Base-by-base conservation (phyloP, 2,797 vertebrate species). In the Gymnoscopelus microlampas region DNA sequence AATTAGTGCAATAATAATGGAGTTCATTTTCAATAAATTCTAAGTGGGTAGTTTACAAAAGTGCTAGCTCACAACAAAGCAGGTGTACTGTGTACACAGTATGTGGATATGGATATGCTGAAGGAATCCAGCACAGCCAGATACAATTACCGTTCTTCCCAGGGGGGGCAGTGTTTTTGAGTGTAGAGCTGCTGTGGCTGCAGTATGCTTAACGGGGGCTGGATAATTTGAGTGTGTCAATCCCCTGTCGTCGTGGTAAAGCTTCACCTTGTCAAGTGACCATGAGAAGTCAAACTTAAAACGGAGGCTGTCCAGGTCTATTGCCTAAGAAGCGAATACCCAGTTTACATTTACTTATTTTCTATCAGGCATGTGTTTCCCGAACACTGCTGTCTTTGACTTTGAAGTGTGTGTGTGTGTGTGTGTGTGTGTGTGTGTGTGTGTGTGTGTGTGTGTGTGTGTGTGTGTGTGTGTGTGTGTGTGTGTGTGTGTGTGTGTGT, bases 51-150 rank as follows among this genome's bases (percentile, higher is more conserved):
- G 77, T 70, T 76, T 84, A 86, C 80, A 55, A 84, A 70, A 12
- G 10, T 59, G 13, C 51, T 61, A 72, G 75, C 67, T 60, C 58
- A 35, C 26, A 63, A 59, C 70, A 78, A 76, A 65, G 32, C 9
- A 44, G 39, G 39, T 8, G 39, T 72, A 66, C 74, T 8, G 39
- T 8, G 39, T 72, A 66, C 74, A 76, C 74, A 74, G 78, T 75
- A 76, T 84, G 82, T 76, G 87, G 87, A 87, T 87, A 79, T 85
- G 85, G 85, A 60, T 32, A 4, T 78, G 71, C 82, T 81, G 71
- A 48, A 35, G 23, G 19, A 66, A 44, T 61, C 73, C 56, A 61
- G 23, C 61, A 63, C 55, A 49, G 68, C 57, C 24, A 2, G 60
- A 69, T 60, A 66, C 66, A 80, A 71, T 60, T 0, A 76, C 23